These are phyloP conservation scores for Allochrocebus solatus DNA, from an alignment of 2,797 vertebrate species.

Conservation along the genomic window DNA sequence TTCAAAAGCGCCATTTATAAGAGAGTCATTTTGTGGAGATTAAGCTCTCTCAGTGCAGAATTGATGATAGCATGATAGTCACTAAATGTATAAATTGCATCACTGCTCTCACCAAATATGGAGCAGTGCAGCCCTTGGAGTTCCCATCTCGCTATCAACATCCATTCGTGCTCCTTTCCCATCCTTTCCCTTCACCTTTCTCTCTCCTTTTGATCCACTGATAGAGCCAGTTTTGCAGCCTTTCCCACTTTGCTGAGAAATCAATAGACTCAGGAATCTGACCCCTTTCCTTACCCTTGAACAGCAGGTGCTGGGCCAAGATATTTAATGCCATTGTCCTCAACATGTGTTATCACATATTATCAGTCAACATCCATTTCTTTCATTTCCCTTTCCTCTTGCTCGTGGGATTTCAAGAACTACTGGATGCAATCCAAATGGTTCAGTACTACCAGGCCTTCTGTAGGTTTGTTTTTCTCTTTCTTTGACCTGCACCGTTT, in stretches of 20 bases:
- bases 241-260: background rate
- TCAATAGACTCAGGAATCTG: background rate
- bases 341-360: background rate
- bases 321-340: background rate
- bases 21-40: background rate
- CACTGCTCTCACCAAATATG: background rate
- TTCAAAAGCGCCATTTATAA: background rate
- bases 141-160: background rate
- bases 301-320: background rate
- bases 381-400: background rate
- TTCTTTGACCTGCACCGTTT: constrained; percentile 23
- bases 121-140: background rate
- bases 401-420: background rate
- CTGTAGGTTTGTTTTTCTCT: constrained; percentile 22
- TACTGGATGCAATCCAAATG: background rate
- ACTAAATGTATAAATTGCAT: background rate
- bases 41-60: background rate
- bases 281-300: background rate
- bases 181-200: background rate
- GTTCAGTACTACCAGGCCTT: background rate
- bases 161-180: background rate
- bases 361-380: background rate
- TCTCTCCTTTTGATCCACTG: background rate
- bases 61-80: background rate
- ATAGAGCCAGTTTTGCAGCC: background rate